A percentile compares a stretch with the other conserved stretches of the same genome.
phyloP scores from a whole-genome alignment of 2,888 invertebrate genomes.

The Ormyrus thymus region DNA sequence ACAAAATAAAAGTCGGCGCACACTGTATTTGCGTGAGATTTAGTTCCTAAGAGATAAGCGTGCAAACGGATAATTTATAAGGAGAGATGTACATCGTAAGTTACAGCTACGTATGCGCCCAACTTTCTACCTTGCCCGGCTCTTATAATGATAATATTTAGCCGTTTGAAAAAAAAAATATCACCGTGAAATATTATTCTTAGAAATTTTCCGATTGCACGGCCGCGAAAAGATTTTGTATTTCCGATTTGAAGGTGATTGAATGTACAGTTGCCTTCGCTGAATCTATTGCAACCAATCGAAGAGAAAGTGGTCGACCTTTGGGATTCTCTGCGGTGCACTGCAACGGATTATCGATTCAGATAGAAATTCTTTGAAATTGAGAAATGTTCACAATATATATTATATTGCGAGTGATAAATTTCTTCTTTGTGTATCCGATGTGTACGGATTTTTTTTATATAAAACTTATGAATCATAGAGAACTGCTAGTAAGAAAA shows the following conservation, averaged over 20 bases:
- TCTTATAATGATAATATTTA: not conserved
- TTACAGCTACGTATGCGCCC: not conserved
- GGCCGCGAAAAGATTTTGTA: too few species aligned
- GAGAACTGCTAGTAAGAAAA: too few species aligned
- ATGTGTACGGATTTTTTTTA: too few species aligned
- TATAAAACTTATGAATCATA: too few species aligned
- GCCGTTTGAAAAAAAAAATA: not conserved
- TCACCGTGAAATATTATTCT: not conserved
- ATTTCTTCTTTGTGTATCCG: not conserved
- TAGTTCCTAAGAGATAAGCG: not conserved
- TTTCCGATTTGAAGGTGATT: too few species aligned
- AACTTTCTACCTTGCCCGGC: constrained; percentile 1
- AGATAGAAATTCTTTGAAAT: not conserved
- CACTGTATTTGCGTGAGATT: not conserved
- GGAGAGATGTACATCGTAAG: not conserved
- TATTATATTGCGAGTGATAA: not conserved
- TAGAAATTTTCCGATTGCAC: too few species aligned
- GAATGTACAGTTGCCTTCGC: not conserved
- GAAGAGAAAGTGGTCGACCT: constrained; percentile 46
- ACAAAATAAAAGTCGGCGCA: too few species aligned
- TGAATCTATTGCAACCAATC: constrained; percentile 11
- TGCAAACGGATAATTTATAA: constrained; percentile 11
- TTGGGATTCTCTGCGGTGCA: constrained; percentile 41
- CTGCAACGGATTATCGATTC: constrained; percentile 9
- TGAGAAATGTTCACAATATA: not conserved